Evolutionary conservation across 92 coral and sea anemone species (phyloP).

Genomic region (Epizoanthus ramosus): DNA sequence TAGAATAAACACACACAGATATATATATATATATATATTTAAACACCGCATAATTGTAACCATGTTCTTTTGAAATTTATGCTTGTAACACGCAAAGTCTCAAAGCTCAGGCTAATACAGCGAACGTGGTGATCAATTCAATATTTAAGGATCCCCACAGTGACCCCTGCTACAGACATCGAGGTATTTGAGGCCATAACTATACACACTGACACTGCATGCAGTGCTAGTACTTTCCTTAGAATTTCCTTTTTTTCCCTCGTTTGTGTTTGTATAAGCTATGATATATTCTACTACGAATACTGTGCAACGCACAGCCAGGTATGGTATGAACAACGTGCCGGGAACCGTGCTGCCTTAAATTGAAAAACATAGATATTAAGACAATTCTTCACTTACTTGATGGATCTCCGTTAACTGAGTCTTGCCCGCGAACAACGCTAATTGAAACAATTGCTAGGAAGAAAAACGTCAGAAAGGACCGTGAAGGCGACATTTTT

Average conservation of each 20-base stretch:
- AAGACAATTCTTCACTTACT: neutral
- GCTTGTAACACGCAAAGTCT: neutral
- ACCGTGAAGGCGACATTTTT: slow-evolving; percentile 20
- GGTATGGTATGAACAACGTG: no score
- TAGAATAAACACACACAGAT: no score
- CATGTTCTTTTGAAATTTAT: neutral
- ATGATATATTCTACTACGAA: neutral
- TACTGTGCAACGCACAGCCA: neutral
- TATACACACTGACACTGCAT: no score
- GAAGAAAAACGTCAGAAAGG: neutral
- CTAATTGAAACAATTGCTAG: neutral
- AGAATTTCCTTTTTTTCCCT: neutral
- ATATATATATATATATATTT: neutral
- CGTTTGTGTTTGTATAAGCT: neutral
- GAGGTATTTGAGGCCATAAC: slow-evolving; percentile 6
- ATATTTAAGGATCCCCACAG: neutral
- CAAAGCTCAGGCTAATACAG: neutral
- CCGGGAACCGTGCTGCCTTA: no score
- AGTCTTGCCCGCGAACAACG: neutral
- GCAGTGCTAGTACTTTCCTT: slow-evolving; percentile 2
- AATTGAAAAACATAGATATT: no score
- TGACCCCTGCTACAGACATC: slow-evolving; percentile 9
- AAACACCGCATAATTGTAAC: neutral
- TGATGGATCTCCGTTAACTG: neutral
- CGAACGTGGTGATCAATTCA: neutral